phyloP scores from a whole-genome alignment of 64 coral and sea anemone species.

The Stichodactyla helianthus region DNA sequence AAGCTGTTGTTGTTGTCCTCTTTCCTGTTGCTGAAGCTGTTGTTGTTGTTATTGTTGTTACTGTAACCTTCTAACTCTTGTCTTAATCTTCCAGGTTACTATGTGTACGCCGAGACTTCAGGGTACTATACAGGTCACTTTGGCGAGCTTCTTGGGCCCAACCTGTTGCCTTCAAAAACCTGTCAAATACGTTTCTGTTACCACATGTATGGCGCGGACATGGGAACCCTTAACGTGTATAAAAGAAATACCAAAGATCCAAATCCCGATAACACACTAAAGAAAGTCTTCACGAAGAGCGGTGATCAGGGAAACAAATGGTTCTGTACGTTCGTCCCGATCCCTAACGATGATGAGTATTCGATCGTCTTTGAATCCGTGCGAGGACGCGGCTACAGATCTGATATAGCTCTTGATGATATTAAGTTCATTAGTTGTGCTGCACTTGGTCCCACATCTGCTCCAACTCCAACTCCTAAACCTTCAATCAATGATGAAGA shows the following conservation, averaged over 20 bases:
- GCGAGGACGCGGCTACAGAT: conserved; percentile 57
- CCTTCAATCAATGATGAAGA: conserved; percentile 50
- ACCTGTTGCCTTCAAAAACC: conserved; percentile 48
- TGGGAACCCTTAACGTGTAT: conserved; percentile 75
- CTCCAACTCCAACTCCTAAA: conserved; percentile 48
- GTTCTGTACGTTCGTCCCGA: conserved; percentile 7
- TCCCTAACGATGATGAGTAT: conserved; percentile 34
- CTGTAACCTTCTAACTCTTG: neutral
- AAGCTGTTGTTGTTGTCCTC: neutral
- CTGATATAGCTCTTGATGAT: conserved; percentile 79
- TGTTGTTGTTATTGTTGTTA: neutral
- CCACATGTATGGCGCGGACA: conserved; percentile 61
- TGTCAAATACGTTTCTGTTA: conserved; percentile 84
- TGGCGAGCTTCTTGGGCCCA: conserved; percentile 82
- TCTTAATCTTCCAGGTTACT: conserved; percentile 41
- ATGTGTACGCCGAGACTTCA: conserved; percentile 68
- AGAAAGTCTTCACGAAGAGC: conserved; percentile 26
- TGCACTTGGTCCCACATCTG: conserved; percentile 39
- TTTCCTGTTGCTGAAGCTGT: neutral
- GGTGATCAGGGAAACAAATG: conserved; percentile 59
- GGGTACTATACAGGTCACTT: conserved; percentile 55
- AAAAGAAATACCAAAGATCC: conserved; percentile 47
- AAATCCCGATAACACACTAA: conserved; percentile 65
- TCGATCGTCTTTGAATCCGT: conserved; percentile 82
- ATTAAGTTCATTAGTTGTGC: conserved; percentile 70